Evolutionary conservation across 2,888 invertebrate genomes (phyloP).

Genomic region (Ctenicera cuprea): DNA sequence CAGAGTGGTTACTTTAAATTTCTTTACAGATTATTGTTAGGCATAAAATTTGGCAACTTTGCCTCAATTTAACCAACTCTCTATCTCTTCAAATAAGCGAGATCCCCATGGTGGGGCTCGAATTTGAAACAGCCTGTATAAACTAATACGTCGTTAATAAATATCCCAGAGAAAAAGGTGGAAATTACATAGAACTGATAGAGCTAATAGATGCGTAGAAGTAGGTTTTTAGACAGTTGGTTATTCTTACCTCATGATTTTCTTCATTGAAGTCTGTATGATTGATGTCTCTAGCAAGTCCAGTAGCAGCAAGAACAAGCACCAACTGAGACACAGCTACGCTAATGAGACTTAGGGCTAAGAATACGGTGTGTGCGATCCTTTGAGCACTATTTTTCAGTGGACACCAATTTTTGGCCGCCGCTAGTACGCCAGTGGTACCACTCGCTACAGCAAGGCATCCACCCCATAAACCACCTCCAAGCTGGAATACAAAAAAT

Average conservation of each 20-base stretch:
- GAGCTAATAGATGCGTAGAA: too few relatives aligned
- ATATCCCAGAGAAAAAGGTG: too few relatives aligned
- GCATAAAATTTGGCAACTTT: too few relatives aligned
- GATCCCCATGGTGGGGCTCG: too few relatives aligned
- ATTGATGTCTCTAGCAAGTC: slow-evolving; percentile 78
- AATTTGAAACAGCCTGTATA: too few relatives aligned
- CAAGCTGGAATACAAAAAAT: slow-evolving; percentile 67
- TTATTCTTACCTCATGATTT: slow-evolving; percentile 49
- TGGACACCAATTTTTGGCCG: slow-evolving; percentile 76
- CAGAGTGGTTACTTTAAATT: too few relatives aligned
- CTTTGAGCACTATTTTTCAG: slow-evolving; percentile 72
- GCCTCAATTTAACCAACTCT: too few relatives aligned
- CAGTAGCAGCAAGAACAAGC: slow-evolving; percentile 76
- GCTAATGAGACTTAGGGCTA: slow-evolving; percentile 79
- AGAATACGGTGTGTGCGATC: slow-evolving; percentile 78
- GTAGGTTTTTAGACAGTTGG: too few relatives aligned
- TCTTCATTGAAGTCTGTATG: slow-evolving; percentile 57
- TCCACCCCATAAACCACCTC: slow-evolving; percentile 82
- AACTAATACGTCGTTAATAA: too few relatives aligned
- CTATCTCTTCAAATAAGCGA: too few relatives aligned
- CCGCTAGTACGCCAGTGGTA: slow-evolving; percentile 78
- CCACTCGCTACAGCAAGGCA: slow-evolving; percentile 79
- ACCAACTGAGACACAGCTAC: slow-evolving; percentile 78
- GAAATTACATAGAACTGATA: too few relatives aligned
- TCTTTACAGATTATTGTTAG: too few relatives aligned